Evolutionary conservation across 2,113 vertebrate species (phyloP).

Genomic region (Corydoras maculifer): DNA sequence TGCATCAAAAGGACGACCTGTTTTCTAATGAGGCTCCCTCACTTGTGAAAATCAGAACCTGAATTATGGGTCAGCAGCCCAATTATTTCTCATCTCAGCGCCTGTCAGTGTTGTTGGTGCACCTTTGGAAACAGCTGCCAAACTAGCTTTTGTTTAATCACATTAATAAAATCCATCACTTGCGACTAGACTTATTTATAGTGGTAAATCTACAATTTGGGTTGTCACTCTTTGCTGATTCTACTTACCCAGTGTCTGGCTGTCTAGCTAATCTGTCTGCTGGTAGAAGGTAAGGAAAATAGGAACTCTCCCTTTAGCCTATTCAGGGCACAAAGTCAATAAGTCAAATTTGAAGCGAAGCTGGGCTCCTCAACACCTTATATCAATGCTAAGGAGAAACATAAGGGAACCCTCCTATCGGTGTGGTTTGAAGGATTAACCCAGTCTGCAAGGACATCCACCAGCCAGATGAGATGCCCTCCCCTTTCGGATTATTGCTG

Average conservation of each 20-base stretch:
- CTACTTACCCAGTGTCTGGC: constrained; percentile 28
- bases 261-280: constrained; percentile 40
- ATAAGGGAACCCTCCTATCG: constrained; percentile 58
- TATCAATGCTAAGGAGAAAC: constrained; percentile 70
- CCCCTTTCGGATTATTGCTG: constrained; percentile 80
- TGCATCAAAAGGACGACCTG: constrained; percentile 67
- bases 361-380: constrained; percentile 66
- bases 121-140: constrained; percentile 61
- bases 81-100: constrained; percentile 68
- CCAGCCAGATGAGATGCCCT: constrained; percentile 73
- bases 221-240: constrained; percentile 1
- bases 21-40: constrained; percentile 71
- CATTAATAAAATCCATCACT: constrained; percentile 70
- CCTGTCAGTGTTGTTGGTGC: constrained; percentile 57
- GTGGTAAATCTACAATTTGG: constrained; percentile 16
- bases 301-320: constrained; percentile 53
- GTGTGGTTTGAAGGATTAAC: constrained; percentile 71
- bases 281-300: constrained; percentile 16
- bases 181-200: constrained; percentile 47
- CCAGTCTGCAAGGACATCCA: constrained; percentile 61
- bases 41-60: constrained; percentile 70
- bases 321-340: constrained; percentile 69
- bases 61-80: constrained; percentile 68
- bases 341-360: constrained; percentile 63
- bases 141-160: constrained; percentile 67